A percentile compares a stretch with the other conserved stretches of the same genome.
These are phyloP conservation scores for Hofmannophila pseudospretella DNA, from an alignment of 2,888 invertebrate genomes.

Conservation along the genomic window DNA sequence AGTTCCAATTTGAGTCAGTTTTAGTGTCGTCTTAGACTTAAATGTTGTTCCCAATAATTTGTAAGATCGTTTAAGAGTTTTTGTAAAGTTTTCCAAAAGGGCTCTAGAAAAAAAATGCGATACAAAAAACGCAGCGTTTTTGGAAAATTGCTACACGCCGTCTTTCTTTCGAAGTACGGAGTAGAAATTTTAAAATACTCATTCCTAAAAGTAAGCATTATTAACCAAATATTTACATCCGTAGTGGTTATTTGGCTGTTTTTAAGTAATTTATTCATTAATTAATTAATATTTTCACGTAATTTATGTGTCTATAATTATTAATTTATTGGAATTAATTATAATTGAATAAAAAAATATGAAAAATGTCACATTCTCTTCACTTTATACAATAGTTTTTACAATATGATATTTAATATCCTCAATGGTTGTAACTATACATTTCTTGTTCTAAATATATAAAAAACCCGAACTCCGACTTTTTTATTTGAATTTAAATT, in stretches of 20 bases:
- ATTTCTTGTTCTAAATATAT: conserved; percentile 80
- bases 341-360: conserved; percentile 68
- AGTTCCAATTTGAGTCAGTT: conserved; percentile 27
- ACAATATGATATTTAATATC: conserved; percentile 79
- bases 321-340: conserved; percentile 74
- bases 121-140: conserved; percentile 26
- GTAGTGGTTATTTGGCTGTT: conserved; percentile 74
- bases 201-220: conserved; percentile 73
- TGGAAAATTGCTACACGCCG: conserved; percentile 48
- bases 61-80: conserved; percentile 53
- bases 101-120: conserved; percentile 8
- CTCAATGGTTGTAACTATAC: conserved; percentile 80
- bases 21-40: conserved; percentile 59
- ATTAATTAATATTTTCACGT: conserved; percentile 72
- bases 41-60: conserved; percentile 76
- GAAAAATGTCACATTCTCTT: conserved; percentile 75
- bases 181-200: conserved; percentile 56
- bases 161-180: conserved; percentile 48
- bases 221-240: conserved; percentile 73
- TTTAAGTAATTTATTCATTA: conserved; percentile 72
- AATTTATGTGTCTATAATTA: conserved; percentile 76
- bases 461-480: conserved; percentile 69
- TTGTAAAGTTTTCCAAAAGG: conserved; percentile 50
- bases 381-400: conserved; percentile 79
- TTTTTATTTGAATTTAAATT: too few species aligned